These are phyloP conservation scores for Ryuthela nishihirai DNA, from an alignment of 2,888 invertebrate species.

Conservation along the genomic window DNA sequence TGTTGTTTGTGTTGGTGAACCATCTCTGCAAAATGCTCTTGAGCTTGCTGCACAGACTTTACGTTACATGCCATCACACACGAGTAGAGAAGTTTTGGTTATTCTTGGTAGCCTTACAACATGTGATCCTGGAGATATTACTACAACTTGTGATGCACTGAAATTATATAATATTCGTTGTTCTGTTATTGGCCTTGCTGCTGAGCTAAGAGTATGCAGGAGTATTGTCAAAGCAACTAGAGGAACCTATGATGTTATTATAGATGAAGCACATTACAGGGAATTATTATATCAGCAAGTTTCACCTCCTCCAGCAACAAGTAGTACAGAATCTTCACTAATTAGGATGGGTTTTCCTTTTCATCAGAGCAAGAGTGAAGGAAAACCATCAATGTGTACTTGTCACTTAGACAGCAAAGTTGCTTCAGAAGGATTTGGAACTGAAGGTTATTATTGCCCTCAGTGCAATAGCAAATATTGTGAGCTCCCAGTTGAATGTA, in stretches of 20 bases:
- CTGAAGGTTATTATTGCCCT: conserved; percentile 51
- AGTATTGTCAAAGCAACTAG: conserved; percentile 76
- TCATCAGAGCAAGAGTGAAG: conserved; percentile 60
- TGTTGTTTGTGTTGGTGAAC: conserved; percentile 77
- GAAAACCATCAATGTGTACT: conserved; percentile 80
- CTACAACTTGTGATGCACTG: conserved; percentile 70
- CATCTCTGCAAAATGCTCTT: conserved; percentile 91
- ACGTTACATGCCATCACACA: conserved; percentile 84
- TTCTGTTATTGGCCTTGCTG: conserved; percentile 91
- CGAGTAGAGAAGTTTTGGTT: conserved; percentile 87
- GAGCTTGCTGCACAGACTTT: conserved; percentile 81
- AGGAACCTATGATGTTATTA: conserved; percentile 79
- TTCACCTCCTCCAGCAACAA: conserved; percentile 55
- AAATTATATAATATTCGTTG: conserved; percentile 80
- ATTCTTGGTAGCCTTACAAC: conserved; percentile 92
- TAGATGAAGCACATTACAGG: conserved; percentile 72
- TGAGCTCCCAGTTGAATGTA: conserved; percentile 94
- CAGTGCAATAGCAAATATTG: conserved; percentile 98
- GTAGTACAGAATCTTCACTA: conserved; percentile 65
- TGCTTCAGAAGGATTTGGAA: conserved; percentile 32
- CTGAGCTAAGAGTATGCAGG: conserved; percentile 89
- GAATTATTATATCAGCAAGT: conserved; percentile 55
- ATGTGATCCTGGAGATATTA: conserved; percentile 93
- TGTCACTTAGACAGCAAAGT: conserved; percentile 69
- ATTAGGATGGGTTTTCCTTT: conserved; percentile 95